Base-by-base conservation (phyloP, 2,888 invertebrate species). In the Calameuta idolon region DNA sequence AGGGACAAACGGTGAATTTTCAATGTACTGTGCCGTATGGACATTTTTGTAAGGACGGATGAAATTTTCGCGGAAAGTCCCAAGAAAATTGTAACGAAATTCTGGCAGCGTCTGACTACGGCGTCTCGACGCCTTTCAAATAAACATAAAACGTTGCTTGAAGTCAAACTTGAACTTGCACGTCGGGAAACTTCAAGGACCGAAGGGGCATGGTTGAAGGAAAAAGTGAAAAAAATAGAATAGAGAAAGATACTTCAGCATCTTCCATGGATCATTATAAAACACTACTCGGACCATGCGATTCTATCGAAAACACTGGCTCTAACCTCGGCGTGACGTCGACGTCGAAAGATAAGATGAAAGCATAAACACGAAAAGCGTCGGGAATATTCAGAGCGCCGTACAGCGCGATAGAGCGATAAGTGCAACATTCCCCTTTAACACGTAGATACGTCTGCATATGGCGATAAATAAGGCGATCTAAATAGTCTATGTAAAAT, bases 21-120 rank as follows among this genome's bases (percentile, higher is more conserved):
- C 55, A 55, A 23, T 23, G 23, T 5, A 0, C 5, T 4, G 3
- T 33, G 1, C 0, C 0, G 1, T 3, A 1, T 23, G 15, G 23
- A 23, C 9, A 2, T 23, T 23, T 55, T 55, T 9, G 2, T 9
- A 23, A 0, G 23, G 23, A 55, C 55, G 15, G 23, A 23, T 55
- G 15, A 40, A 40, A 40, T 15, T 40, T 15, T 4, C 4, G 40
- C 40, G 4, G 40, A 40, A 55, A 9, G 55, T 55, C 55, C 55
- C 23, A 23, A 55, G 40, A 23, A 55, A 55, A 23, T 23, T 55
- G 0, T 55, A 9, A 55, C 4, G 9, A 55, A 55, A 55, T 55
- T 55, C 23, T 55, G 23, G 5, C 40, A 1, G 23, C 23, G 3
- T 55, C 55, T 9, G 55, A 55, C 3, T 35, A 11, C 23, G 55